Conservation (phyloP, 1,140 invertebrate species). For the Nautilus pompilius region DNA sequence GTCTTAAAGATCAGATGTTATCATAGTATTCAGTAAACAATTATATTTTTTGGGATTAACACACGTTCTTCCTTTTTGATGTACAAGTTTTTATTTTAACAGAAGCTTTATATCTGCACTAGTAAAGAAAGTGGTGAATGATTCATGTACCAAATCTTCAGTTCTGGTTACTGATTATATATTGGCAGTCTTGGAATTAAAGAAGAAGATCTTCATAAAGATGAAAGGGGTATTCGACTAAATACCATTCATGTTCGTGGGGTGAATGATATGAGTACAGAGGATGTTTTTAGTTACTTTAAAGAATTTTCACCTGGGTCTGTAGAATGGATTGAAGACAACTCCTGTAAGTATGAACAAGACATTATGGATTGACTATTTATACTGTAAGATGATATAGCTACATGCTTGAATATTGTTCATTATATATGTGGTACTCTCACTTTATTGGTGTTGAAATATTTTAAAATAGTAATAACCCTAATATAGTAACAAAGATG, state of each 20-base stretch:
- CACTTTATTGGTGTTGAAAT: too few relatives aligned
- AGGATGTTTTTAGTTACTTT: constrained; percentile 76
- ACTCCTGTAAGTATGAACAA: constrained; percentile 65
- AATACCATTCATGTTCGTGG: constrained; percentile 74
- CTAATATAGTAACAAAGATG: too few relatives aligned
- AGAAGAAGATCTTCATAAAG: constrained; percentile 57
- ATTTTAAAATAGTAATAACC: too few relatives aligned
- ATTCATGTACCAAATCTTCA: constrained; percentile 3
- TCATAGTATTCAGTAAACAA: neutral
- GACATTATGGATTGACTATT: too few relatives aligned
- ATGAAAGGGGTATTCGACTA: constrained; percentile 63
- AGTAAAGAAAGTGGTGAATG: neutral
- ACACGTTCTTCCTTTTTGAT: neutral
- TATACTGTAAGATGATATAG: too few relatives aligned
- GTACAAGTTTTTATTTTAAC: neutral
- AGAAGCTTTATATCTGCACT: neutral
- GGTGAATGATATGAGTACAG: constrained; percentile 70
- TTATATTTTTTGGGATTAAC: neutral
- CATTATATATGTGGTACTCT: too few relatives aligned
- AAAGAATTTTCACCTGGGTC: constrained; percentile 69
- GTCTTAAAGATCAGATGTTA: neutral
- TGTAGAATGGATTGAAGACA: constrained; percentile 78
- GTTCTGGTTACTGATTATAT: constrained; percentile 4
- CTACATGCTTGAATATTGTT: too few relatives aligned
- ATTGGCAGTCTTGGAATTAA: constrained; percentile 60